Base-by-base conservation (phyloP, 1,140 invertebrate species). In the Pantala flavescens region DNA sequence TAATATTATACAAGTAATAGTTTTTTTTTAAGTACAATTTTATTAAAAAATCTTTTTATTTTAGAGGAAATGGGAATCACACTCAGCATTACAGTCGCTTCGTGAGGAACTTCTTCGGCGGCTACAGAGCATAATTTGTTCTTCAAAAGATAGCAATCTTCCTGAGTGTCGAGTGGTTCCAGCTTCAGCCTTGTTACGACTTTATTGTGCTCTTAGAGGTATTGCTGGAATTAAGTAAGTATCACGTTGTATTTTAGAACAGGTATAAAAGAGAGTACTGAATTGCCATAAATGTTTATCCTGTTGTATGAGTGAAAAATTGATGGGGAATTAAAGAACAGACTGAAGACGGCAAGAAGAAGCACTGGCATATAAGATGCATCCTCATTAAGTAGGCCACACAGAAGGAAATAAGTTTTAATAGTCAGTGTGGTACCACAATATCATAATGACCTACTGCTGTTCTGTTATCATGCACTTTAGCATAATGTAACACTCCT, bases 121-220 rank as follows among this genome's bases (percentile, higher is more conserved):
- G 76, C 80, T 94, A 23, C 86, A 89, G 76, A 85, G 84, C 55
- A 86, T 93, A 3, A 49, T 77, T 3, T 43, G 43, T 71, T 85
- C 85, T 74, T 85, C 85, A 75, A 78, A 81, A 73, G 85, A 87
- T 76, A 84, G 86, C 76, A 80, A 87, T 63, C 79, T 91, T 36
- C 84, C 88, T 0, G 89, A 91, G 76, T 86, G 84, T 73, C 86
- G 88, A 78, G 91, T 95, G 1, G 89, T 96, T 0, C 87, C 94
- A 82, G 92, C 91, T 21, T 91, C 91, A 28, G 90, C 93, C 3
- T 81, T 96, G 23, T 82, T 96, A 23, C 84, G 95, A 70, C 85
- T 98, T 0, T 97, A 97, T 80, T 97, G 95, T 84, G 95, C 96
- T 14, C 84, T 98, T 0, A 88, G 95, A 78, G 95, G 95, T 43